Percentiles rank a stretch among this genome's conserved stretches.
These are phyloP conservation scores for Monochamus saltuarius DNA, from an alignment of 1,140 invertebrate species.

Conservation along the genomic window DNA sequence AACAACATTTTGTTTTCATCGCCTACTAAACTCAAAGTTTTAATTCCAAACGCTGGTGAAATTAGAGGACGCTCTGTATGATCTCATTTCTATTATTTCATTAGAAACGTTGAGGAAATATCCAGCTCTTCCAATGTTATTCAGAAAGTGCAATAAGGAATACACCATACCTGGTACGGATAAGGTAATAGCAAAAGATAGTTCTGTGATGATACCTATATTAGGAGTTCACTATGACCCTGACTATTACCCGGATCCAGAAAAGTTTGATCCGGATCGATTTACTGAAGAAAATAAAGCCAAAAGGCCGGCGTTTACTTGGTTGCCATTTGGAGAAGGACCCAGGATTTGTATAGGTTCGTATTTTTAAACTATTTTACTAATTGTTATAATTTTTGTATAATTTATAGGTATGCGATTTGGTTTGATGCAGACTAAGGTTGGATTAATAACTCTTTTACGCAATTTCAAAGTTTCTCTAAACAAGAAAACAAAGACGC, in stretches of 20 bases:
- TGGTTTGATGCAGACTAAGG: no score
- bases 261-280: slow-evolving; percentile 34
- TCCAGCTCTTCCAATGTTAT: slow-evolving; percentile 53
- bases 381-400: no score
- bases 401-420: no score
- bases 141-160: slow-evolving; percentile 55
- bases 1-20: no score
- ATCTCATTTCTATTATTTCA: no score
- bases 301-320: not conserved
- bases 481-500: slow-evolving; percentile 55
- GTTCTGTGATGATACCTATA: slow-evolving; percentile 50
- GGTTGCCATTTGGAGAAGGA: slow-evolving; percentile 10
- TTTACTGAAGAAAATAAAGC: slow-evolving; percentile 19
- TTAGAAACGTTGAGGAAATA: slow-evolving; percentile 60
- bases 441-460: no score
- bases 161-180: slow-evolving; percentile 46
- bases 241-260: slow-evolving; percentile 40
- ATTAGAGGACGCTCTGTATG: no score
- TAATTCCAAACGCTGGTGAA: no score
- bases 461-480: not conserved
- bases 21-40: no score
- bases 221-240: slow-evolving; percentile 62
- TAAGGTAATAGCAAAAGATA: slow-evolving; percentile 42
- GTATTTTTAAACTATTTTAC: no score
- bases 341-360: slow-evolving; percentile 5